Evolutionary conservation across 2,888 invertebrate genomes (phyloP).

Genomic region (Caenorhabditis auriculariae): DNA sequence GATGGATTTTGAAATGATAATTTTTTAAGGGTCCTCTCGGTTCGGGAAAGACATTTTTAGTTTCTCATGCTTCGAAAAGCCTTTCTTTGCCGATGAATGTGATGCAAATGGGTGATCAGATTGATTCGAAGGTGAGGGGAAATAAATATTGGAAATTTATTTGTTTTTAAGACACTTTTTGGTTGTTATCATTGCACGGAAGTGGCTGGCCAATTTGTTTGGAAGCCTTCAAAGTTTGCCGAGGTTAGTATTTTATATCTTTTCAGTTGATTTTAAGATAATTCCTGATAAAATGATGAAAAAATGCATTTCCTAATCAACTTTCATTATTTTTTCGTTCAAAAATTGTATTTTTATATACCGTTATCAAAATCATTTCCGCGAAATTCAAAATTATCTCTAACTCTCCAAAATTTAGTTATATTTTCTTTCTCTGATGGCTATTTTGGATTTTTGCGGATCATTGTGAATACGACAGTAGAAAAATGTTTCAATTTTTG

Average conservation of each 20-base stretch:
- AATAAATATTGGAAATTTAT: neutral
- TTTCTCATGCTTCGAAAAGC: conserved; percentile 81
- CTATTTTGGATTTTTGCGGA: no score
- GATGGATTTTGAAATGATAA: conserved; percentile 60
- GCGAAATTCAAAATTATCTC: no score
- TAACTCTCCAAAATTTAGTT: no score
- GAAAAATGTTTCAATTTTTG: neutral
- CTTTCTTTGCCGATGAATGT: conserved; percentile 77
- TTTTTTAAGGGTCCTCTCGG: conserved; percentile 83
- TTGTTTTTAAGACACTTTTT: conserved; percentile 72
- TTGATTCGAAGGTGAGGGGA: conserved; percentile 79
- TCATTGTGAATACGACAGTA: no score
- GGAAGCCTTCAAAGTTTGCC: conserved; percentile 74
- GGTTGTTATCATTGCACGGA: conserved; percentile 93
- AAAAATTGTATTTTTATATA: no score
- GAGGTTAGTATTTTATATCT: no score
- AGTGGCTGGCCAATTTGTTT: conserved; percentile 93
- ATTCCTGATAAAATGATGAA: no score
- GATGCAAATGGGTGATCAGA: conserved; percentile 93
- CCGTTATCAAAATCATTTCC: no score
- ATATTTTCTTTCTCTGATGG: no score
- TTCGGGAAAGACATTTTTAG: conserved; percentile 87
- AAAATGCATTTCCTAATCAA: no score
- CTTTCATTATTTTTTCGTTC: no score
- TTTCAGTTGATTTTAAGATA: no score